These are phyloP conservation scores for Siniperca chuatsi DNA, from an alignment of 2,113 vertebrate species.

Conservation along the genomic window DNA sequence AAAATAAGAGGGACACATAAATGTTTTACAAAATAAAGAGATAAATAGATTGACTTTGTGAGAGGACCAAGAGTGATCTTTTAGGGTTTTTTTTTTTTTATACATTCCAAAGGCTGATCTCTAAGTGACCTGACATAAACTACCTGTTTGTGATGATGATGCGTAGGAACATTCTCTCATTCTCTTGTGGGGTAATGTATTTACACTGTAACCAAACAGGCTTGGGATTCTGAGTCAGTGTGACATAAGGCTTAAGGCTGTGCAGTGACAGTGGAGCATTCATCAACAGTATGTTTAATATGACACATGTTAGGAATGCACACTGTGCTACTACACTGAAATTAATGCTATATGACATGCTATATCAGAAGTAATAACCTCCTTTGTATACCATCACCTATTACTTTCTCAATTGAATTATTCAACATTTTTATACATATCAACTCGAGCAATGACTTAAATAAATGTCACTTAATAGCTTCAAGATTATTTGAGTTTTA, in stretches of 20 bases:
- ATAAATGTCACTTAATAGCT: not conserved
- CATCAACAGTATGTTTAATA: constrained; percentile 15
- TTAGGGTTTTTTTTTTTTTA: no score
- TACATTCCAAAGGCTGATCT: not conserved
- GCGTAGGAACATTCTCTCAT: not conserved
- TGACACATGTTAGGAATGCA: not conserved
- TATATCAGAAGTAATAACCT: constrained; percentile 19
- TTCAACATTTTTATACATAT: not conserved
- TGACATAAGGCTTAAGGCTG: constrained; percentile 27
- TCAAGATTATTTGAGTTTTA: not conserved
- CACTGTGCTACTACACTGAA: not conserved
- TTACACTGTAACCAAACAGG: constrained; percentile 3
- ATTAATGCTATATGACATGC: constrained; percentile 1
- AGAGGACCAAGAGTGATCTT: no score
- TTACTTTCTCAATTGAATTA: not conserved
- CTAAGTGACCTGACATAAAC: not conserved
- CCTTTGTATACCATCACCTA: not conserved
- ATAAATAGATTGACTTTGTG: not conserved
- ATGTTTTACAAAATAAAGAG: not conserved
- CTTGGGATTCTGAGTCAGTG: constrained; percentile 6
- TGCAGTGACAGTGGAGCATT: constrained; percentile 30
- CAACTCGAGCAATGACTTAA: not conserved
- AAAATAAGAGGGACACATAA: not conserved
- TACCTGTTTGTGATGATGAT: no score
- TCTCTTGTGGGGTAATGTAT: not conserved